phyloP scores from a whole-genome alignment of 2,888 invertebrate species.

The Sipha maydis region DNA sequence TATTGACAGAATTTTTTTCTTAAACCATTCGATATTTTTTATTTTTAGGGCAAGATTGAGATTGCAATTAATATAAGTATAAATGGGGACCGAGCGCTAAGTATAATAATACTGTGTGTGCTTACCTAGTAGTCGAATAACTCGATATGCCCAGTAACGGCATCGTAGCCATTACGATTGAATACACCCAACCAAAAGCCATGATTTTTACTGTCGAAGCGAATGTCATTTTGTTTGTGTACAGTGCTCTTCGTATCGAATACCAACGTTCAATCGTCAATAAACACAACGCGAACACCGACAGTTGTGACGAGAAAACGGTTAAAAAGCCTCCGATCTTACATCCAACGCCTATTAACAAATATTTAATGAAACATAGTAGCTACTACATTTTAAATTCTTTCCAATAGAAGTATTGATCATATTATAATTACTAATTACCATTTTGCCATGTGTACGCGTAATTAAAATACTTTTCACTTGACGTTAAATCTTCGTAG shows the following conservation, averaged over 20 bases:
- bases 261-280: slow-evolving; percentile 88
- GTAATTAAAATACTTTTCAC: slow-evolving; percentile 88
- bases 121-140: slow-evolving; percentile 83
- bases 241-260: slow-evolving; percentile 85
- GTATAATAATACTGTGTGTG: not conserved
- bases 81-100: too few relatives aligned
- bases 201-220: slow-evolving; percentile 80
- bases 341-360: slow-evolving; percentile 76
- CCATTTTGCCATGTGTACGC: slow-evolving; percentile 91
- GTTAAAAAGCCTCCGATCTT: slow-evolving; percentile 88
- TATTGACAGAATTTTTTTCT: too few relatives aligned
- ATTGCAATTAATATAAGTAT: too few relatives aligned
- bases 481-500: slow-evolving; percentile 83
- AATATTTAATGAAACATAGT: not conserved
- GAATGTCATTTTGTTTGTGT: slow-evolving; percentile 82
- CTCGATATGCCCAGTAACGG: slow-evolving; percentile 87
- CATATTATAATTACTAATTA: slow-evolving; percentile 66
- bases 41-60: too few relatives aligned
- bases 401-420: not conserved
- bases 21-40: too few relatives aligned
- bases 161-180: slow-evolving; percentile 79
- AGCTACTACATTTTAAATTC: too few relatives aligned
- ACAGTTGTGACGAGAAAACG: slow-evolving; percentile 86
- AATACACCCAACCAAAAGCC: slow-evolving; percentile 82
- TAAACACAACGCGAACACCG: slow-evolving; percentile 86